Conservation (phyloP, 2,888 invertebrate genomes). For the Shargacucullia verbasci region DNA sequence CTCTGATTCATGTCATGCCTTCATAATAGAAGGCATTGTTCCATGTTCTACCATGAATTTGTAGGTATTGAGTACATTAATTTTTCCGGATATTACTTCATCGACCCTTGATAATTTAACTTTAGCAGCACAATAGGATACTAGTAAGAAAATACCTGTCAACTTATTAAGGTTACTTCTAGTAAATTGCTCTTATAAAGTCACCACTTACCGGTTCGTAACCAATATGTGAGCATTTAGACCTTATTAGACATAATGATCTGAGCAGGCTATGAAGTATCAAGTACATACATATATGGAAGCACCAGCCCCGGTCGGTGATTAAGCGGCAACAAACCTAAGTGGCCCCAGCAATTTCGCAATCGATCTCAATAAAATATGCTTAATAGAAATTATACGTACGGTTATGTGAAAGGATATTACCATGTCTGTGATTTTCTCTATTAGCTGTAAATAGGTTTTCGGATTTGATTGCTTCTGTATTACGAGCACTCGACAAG, state of each 20-base stretch:
- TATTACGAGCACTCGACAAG: too few species aligned
- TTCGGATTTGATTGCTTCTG: too few species aligned
- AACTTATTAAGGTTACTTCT: too few species aligned
- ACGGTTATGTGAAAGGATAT: slow-evolving; percentile 15
- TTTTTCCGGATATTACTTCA: too few species aligned
- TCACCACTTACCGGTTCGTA: slow-evolving; percentile 16
- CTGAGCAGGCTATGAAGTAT: slow-evolving; percentile 40
- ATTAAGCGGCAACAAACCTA: slow-evolving; percentile 40
- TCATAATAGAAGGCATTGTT: not conserved
- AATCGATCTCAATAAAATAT: slow-evolving; percentile 36
- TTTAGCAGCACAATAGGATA: too few species aligned
- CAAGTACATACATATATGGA: slow-evolving; percentile 47
- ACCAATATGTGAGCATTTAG: slow-evolving; percentile 27
- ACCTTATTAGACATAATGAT: slow-evolving; percentile 45
- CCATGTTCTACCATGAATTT: not conserved
- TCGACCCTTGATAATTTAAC: too few species aligned
- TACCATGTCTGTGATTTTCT: not conserved
- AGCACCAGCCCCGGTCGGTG: slow-evolving; percentile 5
- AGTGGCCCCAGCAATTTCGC: slow-evolving; percentile 24
- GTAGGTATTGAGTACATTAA: too few species aligned
- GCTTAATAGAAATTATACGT: slow-evolving; percentile 9
- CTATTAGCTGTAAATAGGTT: not conserved
- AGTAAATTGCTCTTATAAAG: slow-evolving; percentile 9
- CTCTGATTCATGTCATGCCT: not conserved
- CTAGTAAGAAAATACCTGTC: too few species aligned